Percentiles rank a stretch among this genome's conserved stretches.
phyloP scores from a whole-genome alignment of 2,797 vertebrate genomes.

The Psittacula echo region DNA sequence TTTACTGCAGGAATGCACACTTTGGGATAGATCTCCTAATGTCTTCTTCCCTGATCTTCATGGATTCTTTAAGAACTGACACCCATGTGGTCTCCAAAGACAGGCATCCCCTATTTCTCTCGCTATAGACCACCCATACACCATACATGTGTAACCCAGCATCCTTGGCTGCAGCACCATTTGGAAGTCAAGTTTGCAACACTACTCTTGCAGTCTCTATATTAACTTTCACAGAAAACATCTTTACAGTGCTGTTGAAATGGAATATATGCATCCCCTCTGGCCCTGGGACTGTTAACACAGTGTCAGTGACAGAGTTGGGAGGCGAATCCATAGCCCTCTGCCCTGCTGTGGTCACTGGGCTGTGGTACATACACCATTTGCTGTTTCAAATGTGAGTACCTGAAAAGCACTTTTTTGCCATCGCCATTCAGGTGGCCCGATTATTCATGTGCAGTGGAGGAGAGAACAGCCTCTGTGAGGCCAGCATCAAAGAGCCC shows the following conservation, averaged over 20 bases:
- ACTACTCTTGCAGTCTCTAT: neutral
- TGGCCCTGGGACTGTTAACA: neutral
- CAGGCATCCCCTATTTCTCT: neutral
- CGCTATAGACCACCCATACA: neutral
- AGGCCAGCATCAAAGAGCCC: neutral
- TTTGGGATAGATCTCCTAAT: neutral
- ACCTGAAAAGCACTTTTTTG: neutral
- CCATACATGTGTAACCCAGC: neutral
- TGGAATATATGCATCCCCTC: neutral
- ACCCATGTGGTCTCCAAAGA: neutral
- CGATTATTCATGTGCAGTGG: rapidly evolving
- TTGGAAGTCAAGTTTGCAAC: neutral
- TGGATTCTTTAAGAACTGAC: neutral
- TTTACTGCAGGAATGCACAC: neutral
- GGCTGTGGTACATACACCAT: rapidly evolving
- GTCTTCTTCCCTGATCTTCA: neutral
- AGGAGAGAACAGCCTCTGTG: no score
- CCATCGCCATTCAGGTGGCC: neutral
- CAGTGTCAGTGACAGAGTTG: rapidly evolving
- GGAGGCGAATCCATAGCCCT: neutral
- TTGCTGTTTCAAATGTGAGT: rapidly evolving
- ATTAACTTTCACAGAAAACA: neutral
- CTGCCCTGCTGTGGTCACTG: neutral
- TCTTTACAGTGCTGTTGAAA: neutral
- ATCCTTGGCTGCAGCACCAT: neutral